Evolutionary conservation across 1,140 invertebrate species (phyloP).

Genomic region (Eubasilissa regina): DNA sequence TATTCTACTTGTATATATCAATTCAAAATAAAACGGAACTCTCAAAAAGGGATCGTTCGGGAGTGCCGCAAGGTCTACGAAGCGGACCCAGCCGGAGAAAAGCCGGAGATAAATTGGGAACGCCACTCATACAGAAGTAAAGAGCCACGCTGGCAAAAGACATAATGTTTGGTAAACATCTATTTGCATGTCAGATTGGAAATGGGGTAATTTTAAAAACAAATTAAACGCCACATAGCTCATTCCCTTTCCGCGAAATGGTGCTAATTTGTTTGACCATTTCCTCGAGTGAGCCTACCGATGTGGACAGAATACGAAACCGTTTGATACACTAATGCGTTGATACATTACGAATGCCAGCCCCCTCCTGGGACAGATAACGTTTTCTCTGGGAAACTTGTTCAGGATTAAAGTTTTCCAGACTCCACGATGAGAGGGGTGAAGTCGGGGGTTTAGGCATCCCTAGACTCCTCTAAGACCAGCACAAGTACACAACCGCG

Average conservation of each 20-base stretch:
- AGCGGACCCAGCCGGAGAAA: neutral
- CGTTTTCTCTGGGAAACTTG: constrained; percentile 59
- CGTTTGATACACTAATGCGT: constrained; percentile 60
- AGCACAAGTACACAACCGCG: no score
- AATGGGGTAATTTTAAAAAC: no score
- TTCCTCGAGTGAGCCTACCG: neutral
- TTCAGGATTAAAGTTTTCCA: constrained; percentile 60
- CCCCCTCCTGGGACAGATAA: constrained; percentile 56
- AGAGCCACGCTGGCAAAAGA: no score
- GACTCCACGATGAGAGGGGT: constrained; percentile 5
- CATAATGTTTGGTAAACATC: no score
- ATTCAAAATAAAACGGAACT: neutral
- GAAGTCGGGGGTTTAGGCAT: neutral
- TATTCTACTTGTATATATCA: no score
- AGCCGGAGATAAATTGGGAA: neutral
- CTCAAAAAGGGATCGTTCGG: constrained; percentile 4
- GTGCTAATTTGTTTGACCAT: constrained; percentile 11
- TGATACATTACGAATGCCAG: constrained; percentile 60
- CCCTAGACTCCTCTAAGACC: neutral
- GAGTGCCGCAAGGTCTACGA: constrained; percentile 5
- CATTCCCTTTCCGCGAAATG: constrained; percentile 3
- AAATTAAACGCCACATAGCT: no score
- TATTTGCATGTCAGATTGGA: no score
- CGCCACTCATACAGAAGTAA: neutral
- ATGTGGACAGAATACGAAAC: constrained; percentile 47